Evolutionary conservation across 92 coral and sea anemone species (phyloP), one percentile per base, ranked within the genome.

Genomic region (Heliopora coerulea): DNA sequence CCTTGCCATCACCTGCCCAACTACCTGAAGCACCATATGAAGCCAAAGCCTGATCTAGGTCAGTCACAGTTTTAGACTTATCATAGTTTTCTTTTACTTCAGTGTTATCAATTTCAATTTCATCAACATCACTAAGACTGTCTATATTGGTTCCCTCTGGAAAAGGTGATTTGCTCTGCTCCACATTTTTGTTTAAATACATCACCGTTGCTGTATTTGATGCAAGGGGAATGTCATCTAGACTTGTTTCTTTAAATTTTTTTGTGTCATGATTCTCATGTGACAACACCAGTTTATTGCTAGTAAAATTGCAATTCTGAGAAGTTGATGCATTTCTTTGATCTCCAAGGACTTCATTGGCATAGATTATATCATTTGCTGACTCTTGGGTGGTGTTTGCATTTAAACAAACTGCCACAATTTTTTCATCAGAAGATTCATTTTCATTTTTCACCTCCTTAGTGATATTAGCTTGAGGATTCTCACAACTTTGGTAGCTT

Each of bases 31-130:
- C 32, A 26, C 63, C 50, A 31, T 49, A 50, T 19, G 62, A 50
- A 15, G 77, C 77, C 15, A 70, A 28, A 1, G 77, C 77, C 32
- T 70, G 60, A 35, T 70, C 77, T 0, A 70, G 63, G 50, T 70
- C 77, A n/a, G 77, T 70, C 13, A 70, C 77, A 50, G 77, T 52
- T 25, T 70, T 70, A 19, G 77, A 70, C n/a, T 70, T 70, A 18
- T 70, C 27, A 20, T 54, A 52, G 18, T 33, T 70, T 24, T 54
- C 77, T 24, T 54, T 63, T 25, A 63, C 62, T 28, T 56, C 61
- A 54, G 31, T 27, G 42, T 49, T 32, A 70, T 54, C 63, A 48
- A 70, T 70, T 20, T 70, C 63, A 50, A 70, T 70, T 70, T 70
- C 77, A 54, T 70, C 77, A n/a, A 70, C 37, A 37, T 70, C 77